Conservation (phyloP, 2,113 vertebrate species). For the Galeopterus variegatus region DNA sequence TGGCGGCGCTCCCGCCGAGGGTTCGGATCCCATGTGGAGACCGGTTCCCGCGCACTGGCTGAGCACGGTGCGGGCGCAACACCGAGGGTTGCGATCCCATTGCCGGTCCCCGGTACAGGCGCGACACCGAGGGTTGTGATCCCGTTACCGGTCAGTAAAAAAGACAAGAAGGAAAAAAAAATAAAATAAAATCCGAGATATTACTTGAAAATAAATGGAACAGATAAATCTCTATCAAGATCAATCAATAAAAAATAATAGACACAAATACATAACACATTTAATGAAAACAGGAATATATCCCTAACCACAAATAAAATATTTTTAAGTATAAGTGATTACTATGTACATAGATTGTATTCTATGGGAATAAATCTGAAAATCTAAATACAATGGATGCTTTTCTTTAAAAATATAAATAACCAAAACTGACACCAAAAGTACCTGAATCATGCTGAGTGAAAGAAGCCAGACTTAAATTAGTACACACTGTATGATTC, state of each 20-base stretch:
- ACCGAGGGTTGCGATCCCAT: too few relatives aligned
- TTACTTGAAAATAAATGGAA: background rate
- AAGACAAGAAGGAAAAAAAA: too few relatives aligned
- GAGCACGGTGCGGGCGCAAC: too few relatives aligned
- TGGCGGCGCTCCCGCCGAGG: too few relatives aligned
- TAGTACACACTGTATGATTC: background rate
- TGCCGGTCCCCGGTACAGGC: too few relatives aligned
- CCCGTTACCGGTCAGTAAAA: too few relatives aligned
- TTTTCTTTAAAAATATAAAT: constrained; percentile 6
- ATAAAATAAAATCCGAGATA: background rate
- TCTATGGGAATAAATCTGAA: background rate
- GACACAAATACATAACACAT: background rate
- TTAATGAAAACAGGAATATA: background rate
- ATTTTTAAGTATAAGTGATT: constrained; percentile 6
- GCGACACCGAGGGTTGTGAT: too few relatives aligned
- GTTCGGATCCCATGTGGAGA: too few relatives aligned
- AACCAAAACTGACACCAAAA: background rate
- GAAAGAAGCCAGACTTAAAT: constrained; percentile 2
- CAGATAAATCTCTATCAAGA: background rate
- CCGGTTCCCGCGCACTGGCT: too few relatives aligned
- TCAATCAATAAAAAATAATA: constrained; percentile 22
- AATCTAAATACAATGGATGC: background rate
- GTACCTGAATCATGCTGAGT: background rate
- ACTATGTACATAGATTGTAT: background rate
- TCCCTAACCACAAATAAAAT: background rate